phyloP scores from a whole-genome alignment of 2,113 vertebrate species.

The Bufo gargarizans region DNA sequence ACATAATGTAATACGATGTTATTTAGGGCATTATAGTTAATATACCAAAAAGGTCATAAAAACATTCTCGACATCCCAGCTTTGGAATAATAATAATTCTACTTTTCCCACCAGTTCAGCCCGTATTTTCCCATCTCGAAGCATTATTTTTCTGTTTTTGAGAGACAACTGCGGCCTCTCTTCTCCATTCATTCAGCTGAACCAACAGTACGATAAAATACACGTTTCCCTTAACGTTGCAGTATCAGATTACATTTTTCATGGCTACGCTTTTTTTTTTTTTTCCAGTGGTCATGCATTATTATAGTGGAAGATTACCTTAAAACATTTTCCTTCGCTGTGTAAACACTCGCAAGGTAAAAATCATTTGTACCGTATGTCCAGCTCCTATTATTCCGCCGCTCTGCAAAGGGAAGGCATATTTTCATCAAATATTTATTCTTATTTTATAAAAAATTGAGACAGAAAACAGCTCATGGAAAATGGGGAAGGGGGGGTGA shows the following conservation, averaged over 20 bases:
- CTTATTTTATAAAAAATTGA: conserved; percentile 48
- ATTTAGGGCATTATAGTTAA: neutral
- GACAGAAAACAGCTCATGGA: conserved; percentile 41
- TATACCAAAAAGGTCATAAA: conserved; percentile 25
- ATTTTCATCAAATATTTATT: conserved; percentile 56
- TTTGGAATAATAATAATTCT: conserved; percentile 17
- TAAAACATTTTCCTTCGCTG: conserved; percentile 44
- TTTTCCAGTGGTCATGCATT: conserved; percentile 45
- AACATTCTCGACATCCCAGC: neutral
- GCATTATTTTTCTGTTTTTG: conserved; percentile 1
- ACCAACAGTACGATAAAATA: conserved; percentile 46
- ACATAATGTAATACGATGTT: neutral
- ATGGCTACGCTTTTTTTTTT: conserved; percentile 19
- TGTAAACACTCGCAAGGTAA: conserved; percentile 48
- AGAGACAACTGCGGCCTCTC: neutral
- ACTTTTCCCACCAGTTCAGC: neutral
- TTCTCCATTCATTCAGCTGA: conserved; percentile 26
- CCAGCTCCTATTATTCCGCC: conserved; percentile 23
- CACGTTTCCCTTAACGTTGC: conserved; percentile 38
- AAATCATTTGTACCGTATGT: conserved; percentile 50
- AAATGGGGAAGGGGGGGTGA: neutral
- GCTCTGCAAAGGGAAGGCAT: conserved; percentile 31
- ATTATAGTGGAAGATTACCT: conserved; percentile 53
- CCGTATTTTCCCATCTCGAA: neutral
- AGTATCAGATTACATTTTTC: conserved; percentile 49